Evolutionary conservation across 2,888 invertebrate species (phyloP), one percentile per base, ranked within the genome.

Genomic region (Atethmia centrago): DNA sequence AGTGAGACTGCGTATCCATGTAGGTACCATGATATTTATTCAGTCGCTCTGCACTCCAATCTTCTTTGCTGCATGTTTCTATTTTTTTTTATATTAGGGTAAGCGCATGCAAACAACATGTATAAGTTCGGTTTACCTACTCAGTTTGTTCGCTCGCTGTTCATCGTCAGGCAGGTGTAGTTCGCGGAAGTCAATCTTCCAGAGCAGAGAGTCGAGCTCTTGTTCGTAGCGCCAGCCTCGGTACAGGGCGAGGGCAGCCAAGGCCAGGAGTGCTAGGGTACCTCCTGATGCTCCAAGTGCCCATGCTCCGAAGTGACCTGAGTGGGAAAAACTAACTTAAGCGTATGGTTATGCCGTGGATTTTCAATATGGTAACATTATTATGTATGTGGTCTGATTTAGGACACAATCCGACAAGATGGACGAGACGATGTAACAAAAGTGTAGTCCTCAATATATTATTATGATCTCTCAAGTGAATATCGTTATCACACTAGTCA

Each of bases 161-260:
- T 95, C 95, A 59, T 95, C 95, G n/a, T 95, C 96, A 7, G 96
- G 95, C 56, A 98, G 97, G 90, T 98, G 98, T 64, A 99, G 98
- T 88, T 99, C 99, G 79, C 98, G 97, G 94, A 98, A 99, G 95
- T 99, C 99, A 74, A 99, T 98, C 95, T 99, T 99, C 99, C 99
- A 99, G 55, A 99, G 96, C 55, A 99, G 95, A 71, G 98, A 99
- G 92, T 99, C 99, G 83, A 99, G 96, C 90, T 99, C 99, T 90
- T 99, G 99, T 91, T 99, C 99, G 93, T 99, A 99, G 55, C 97
- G 97, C 99, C 99, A 99, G 93, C 99, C 99, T 76, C 99, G 97
- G 95, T 98, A 98, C 19, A 98, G 95, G 0, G 98, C 97, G 72
- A 98, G 95, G 0, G 97, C 97, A n/a, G 98, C 97, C 5, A 98